Evolutionary conservation across 2,888 invertebrate species (phyloP), one percentile per base, ranked within the genome.

Genomic region (Hedya salicella): DNA sequence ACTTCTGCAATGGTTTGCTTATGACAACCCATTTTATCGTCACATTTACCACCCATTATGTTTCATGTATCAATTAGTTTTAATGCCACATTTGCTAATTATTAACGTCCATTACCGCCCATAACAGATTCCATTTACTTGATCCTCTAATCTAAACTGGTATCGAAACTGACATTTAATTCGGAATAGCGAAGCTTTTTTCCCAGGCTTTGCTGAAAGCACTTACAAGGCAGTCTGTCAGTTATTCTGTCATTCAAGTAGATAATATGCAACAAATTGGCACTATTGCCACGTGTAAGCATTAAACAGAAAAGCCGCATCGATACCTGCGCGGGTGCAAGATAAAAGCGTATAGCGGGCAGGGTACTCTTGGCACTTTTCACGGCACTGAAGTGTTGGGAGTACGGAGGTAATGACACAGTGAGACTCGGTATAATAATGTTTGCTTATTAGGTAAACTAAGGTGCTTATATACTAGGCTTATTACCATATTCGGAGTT

Each of bases 181-280:
- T 66, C 48, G 61, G 66, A 66, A 66, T 66, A 66, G 65, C 44
- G 9, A 32, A 42, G 48, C 61, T 17, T 64, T 68, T 69, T 68
- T 70, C 68, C 64, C 71, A 65, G 66, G 36, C 62, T 64, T 63
- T 57, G 66, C 57, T 48, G 53, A 46, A 65, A 60, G 59, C 65
- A 65, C 64, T 65, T 81, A 80, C 78, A 79, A 79, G 86, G 81
- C 85, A 80, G 82, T 85, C 83, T 80, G 87, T 86, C 86, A 78
- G 78, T 77, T 73, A 76, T 78, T 80, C 81, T 80, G 80, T 81
- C 81, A 77, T 73, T 71, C 72, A 69, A 69, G 80, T 78, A 80
- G 85, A 85, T 87, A 86, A 87, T 86, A 82, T 82, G 80, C 80
- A 81, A 88, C 88, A 88, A 88, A 88, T 88, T 87, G 87, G 86